Evolutionary conservation across 2,888 invertebrate genomes (phyloP), one percentile per base, ranked within the genome.

Genomic region (Lacanobia oleracea): DNA sequence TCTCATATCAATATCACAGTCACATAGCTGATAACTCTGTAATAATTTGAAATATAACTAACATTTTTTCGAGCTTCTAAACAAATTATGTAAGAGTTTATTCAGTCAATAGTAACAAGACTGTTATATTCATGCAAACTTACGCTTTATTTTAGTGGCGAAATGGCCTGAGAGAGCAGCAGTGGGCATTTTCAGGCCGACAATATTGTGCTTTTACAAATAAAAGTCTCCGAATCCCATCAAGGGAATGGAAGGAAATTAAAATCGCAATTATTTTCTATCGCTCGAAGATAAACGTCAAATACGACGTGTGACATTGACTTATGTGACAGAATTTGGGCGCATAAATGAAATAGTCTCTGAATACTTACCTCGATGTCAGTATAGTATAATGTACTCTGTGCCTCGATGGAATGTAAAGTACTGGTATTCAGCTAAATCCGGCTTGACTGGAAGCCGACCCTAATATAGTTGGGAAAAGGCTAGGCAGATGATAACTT

Each of bases 161-260:
- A 93, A 89, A 86, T 93, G 92, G 86, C 94, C 92, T 86, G 90
- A 90, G 85, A 95, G 88, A 83, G 93, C 94, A 89, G 91, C 85
- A 75, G 94, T 88, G 91, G 96, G 94, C 96, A 96, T 96, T 93
- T 90, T 92, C 72, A 88, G 93, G 93, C 92, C 85, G 48, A 72
- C 69, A 82, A 69, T 75, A 65, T 70, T 51, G 50, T 50, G 69
- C 61, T 75, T 80, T 76, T 61, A 72, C 6, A 60, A 77, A 61
- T 75, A 62, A 53, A 79, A 72, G 43, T 67, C 64, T 50, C 10
- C 54, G 53, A 79, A 75, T 75, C 79, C 73, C 86, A 83, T 86
- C 67, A 78, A 85, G 56, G 68, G 73, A 73, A 50, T 27, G 23
- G 59, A 75, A 64, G 45, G 21, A 63, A 63, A 60, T 56, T n/a